Percentiles rank a stretch among this genome's conserved stretches.
phyloP scores from a whole-genome alignment of 2,888 invertebrate species.

The Zaprionus obscuricornis region DNA sequence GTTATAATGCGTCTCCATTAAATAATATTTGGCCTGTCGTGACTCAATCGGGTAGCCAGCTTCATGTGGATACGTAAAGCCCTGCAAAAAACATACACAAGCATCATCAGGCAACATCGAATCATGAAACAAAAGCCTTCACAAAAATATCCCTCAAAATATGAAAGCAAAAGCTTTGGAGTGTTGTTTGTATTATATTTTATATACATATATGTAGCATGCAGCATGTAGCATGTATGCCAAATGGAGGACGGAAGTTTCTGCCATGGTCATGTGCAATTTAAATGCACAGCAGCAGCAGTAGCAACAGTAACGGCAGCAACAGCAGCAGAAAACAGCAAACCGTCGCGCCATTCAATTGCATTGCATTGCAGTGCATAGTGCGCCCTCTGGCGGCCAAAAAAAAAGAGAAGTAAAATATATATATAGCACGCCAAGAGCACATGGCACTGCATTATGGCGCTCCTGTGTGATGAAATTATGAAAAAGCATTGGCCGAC shows the following conservation, averaged over 20 bases:
- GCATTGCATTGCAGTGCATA: slow-evolving; percentile 63
- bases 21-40: slow-evolving; percentile 86
- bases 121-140: slow-evolving; percentile 37
- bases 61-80: slow-evolving; percentile 88
- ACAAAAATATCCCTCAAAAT: slow-evolving; percentile 14
- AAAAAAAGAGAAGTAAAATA: too few relatives aligned
- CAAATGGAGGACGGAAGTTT: slow-evolving; percentile 67
- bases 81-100: slow-evolving; percentile 83
- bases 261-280: slow-evolving; percentile 75
- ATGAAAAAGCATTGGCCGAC: slow-evolving; percentile 61
- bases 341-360: slow-evolving; percentile 65
- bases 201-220: not conserved
- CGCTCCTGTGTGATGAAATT: slow-evolving; percentile 70
- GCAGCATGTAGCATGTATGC: slow-evolving; percentile 14
- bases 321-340: slow-evolving; percentile 11
- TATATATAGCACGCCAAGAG: slow-evolving; percentile 35
- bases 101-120: slow-evolving; percentile 50
- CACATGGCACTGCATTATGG: slow-evolving; percentile 73
- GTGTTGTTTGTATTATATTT: slow-evolving; percentile 31
- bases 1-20: slow-evolving; percentile 89
- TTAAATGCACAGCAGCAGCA: slow-evolving; percentile 67
- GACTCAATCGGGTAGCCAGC: slow-evolving; percentile 89
- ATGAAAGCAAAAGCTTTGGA: slow-evolving; percentile 18
- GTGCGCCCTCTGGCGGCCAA: slow-evolving; percentile 54
- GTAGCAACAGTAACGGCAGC: slow-evolving; percentile 22